A percentile compares a stretch with the other conserved stretches of the same genome.
phyloP scores from a whole-genome alignment of 2,797 vertebrate species.

The Acropternis orthonyx region DNA sequence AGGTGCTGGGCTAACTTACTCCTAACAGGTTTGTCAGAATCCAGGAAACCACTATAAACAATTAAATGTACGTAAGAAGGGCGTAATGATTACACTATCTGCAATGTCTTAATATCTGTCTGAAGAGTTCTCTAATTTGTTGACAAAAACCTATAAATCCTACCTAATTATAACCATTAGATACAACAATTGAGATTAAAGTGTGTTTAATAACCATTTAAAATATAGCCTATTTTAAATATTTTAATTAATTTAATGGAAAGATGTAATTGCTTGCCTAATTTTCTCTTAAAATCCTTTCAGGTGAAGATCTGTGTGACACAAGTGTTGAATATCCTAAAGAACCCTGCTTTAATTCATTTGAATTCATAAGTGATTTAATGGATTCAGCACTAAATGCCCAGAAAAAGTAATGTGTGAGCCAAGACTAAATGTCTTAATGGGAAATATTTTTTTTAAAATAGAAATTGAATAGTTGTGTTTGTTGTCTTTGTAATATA shows the following conservation, averaged over 20 bases:
- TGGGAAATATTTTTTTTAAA: background rate
- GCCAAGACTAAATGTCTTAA: background rate
- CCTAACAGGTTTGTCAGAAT: background rate
- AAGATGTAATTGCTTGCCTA: background rate
- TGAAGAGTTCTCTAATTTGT: background rate
- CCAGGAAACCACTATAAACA: background rate
- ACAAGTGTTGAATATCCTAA: background rate
- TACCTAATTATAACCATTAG: background rate
- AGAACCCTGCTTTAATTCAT: background rate
- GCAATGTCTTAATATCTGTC: background rate
- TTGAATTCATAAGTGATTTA: background rate
- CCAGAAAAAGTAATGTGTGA: background rate
- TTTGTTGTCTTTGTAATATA: background rate
- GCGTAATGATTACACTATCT: background rate
- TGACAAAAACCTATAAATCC: background rate
- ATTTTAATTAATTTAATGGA: slow-evolving; percentile 6
- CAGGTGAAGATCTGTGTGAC: background rate
- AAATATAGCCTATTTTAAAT: background rate
- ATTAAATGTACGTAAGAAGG: background rate
- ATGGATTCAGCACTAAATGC: background rate
- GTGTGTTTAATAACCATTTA: background rate
- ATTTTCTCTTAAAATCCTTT: slow-evolving; percentile 4
- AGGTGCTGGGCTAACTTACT: background rate
- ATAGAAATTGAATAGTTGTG: background rate
- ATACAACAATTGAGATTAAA: background rate